A percentile compares a stretch with the other conserved stretches of the same genome.
Evolutionary conservation across 1,140 invertebrate genomes (phyloP).

Genomic region (Drosophila asahinai): DNA sequence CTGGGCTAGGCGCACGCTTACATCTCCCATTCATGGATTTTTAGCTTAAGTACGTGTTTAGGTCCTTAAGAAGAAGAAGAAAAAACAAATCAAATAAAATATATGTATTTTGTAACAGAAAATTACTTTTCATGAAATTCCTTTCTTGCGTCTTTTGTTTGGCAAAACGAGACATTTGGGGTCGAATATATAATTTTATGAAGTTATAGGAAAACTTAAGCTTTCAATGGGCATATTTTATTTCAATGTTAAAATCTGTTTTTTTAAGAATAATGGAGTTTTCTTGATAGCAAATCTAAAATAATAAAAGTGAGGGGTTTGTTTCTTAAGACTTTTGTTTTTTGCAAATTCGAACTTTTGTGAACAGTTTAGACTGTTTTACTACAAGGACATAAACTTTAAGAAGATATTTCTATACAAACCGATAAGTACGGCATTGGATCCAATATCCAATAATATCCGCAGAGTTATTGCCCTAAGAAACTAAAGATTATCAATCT

Average conservation of each 20-base stretch:
- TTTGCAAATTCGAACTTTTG: not conserved
- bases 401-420: too few relatives aligned
- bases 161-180: not conserved
- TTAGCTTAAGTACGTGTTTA: conserved; percentile 57
- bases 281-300: not conserved
- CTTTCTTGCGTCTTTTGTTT: conserved; percentile 33
- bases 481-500: too few relatives aligned
- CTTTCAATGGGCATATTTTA: too few relatives aligned
- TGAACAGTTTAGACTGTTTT: not conserved
- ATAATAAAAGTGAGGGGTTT: not conserved
- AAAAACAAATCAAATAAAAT: conserved; percentile 29
- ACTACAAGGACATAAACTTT: too few relatives aligned
- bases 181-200: too few relatives aligned
- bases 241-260: too few relatives aligned
- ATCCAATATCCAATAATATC: not conserved
- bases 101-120: conserved; percentile 25
- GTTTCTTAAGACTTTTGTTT: conserved; percentile 10
- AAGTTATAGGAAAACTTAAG: too few relatives aligned
- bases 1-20: conserved; percentile 57
- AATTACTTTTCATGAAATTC: conserved; percentile 3
- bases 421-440: too few relatives aligned
- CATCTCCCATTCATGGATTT: conserved; percentile 16
- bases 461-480: too few relatives aligned
- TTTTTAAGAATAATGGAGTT: too few relatives aligned
- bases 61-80: conserved; percentile 26